Evolutionary conservation across 2,888 invertebrate species (phyloP).

Genomic region (Pseudococcus jackbeardsleyi): DNA sequence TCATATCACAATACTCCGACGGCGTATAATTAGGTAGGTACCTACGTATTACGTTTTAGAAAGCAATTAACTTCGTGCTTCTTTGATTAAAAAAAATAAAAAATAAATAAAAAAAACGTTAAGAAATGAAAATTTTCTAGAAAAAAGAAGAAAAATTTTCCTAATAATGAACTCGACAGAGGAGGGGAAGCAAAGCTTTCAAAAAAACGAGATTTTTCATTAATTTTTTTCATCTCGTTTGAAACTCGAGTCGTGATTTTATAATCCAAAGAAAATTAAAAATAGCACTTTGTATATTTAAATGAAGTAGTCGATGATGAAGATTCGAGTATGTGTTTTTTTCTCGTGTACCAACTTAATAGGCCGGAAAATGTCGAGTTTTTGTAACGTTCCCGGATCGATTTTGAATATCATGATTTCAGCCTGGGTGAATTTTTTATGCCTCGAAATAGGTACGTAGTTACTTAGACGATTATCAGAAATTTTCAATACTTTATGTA

Average conservation of each 20-base stretch:
- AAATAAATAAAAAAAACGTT: neutral
- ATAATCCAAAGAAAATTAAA: constrained; percentile 4
- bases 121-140: neutral
- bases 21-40: neutral
- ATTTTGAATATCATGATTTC: no score
- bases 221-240: constrained; percentile 4
- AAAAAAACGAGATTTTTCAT: neutral
- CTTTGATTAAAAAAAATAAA: neutral
- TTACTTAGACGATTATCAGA: neutral
- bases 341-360: no score
- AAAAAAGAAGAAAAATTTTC: neutral
- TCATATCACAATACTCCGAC: constrained; percentile 8
- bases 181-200: neutral
- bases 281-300: neutral
- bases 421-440: no score
- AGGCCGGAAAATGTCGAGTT: no score
- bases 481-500: neutral
- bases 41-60: neutral
- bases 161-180: neutral
- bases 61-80: constrained; percentile 24
- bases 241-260: constrained; percentile 19
- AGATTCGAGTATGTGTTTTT: no score
- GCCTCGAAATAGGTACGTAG: no score
- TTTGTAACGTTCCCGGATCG: no score
- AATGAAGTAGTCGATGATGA: neutral